Percentiles rank a stretch among this genome's conserved stretches.
Evolutionary conservation across 2,797 vertebrate genomes (phyloP).

Genomic region (Mus spretus): DNA sequence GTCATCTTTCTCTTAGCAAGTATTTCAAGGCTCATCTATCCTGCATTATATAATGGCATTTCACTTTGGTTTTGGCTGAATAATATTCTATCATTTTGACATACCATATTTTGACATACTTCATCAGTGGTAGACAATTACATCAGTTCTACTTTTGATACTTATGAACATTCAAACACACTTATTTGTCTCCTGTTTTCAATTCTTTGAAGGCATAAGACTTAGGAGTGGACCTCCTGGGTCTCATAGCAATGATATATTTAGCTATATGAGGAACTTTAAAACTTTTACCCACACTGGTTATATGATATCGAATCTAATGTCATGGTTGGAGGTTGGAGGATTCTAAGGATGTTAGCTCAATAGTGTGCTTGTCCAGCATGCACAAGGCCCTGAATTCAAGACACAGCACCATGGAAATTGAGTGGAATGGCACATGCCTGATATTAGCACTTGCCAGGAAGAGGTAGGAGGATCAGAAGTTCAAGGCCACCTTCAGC

Average conservation of each 20-base stretch:
- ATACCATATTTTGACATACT: neutral
- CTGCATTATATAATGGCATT: neutral
- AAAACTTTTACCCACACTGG: neutral
- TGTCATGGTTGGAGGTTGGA: neutral
- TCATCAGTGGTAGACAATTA: neutral
- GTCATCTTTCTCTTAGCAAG: constrained; percentile 7
- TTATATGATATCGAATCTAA: neutral
- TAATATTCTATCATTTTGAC: neutral
- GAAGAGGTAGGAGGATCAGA: neutral
- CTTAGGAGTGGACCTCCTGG: neutral
- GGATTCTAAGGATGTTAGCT: neutral
- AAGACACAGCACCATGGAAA: neutral
- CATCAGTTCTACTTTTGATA: neutral
- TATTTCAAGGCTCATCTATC: neutral
- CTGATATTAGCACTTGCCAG: neutral
- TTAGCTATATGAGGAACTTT: neutral
- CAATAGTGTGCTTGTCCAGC: neutral
- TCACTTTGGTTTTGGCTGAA: neutral
- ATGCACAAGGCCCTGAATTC: neutral
- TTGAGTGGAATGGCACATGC: neutral
- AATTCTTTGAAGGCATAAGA: neutral
- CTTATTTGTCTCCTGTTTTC: constrained; percentile 15
- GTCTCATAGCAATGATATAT: neutral
- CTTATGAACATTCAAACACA: neutral
- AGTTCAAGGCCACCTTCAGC: neutral